Evolutionary conservation across 2,797 vertebrate genomes (phyloP).

Genomic region (Sandelia bainsii): DNA sequence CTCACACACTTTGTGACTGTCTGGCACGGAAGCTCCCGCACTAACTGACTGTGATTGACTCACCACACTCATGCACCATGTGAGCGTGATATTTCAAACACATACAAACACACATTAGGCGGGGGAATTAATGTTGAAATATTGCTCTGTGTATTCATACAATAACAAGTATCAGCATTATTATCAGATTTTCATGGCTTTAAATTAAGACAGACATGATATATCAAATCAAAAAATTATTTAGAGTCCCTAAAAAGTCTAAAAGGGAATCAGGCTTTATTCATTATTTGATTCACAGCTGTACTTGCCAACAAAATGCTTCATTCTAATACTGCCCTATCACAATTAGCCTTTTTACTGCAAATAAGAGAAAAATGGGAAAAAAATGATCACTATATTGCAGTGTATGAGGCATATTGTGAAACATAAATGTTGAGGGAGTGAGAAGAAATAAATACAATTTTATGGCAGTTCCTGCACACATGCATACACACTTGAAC

Average conservation of each 20-base stretch:
- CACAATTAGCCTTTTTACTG: slow-evolving; percentile 41
- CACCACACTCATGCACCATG: slow-evolving; percentile 30
- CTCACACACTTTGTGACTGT: slow-evolving; percentile 82
- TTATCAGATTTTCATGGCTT: slow-evolving; percentile 20
- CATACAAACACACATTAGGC: slow-evolving; percentile 5
- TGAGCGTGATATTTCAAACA: slow-evolving; percentile 43
- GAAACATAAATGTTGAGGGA: slow-evolving; percentile 23
- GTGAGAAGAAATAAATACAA: no score
- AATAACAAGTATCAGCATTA: slow-evolving; percentile 6
- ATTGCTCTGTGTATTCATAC: slow-evolving; percentile 25
- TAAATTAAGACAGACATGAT: slow-evolving; percentile 26
- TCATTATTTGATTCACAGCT: slow-evolving; percentile 28
- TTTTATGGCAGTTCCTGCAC: slow-evolving; percentile 18
- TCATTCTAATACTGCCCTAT: slow-evolving; percentile 45
- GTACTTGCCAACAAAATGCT: slow-evolving; percentile 43
- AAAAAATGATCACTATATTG: slow-evolving; percentile 26
- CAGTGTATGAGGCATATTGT: slow-evolving; percentile 46
- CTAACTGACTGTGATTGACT: slow-evolving; percentile 64
- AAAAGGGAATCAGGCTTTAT: slow-evolving; percentile 31
- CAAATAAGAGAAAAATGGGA: slow-evolving; percentile 33
- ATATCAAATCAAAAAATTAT: slow-evolving; percentile 7
- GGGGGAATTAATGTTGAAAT: slow-evolving; percentile 27
- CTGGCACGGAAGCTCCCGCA: slow-evolving; percentile 66
- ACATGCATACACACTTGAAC: slow-evolving; percentile 18
- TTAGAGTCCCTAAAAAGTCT: slow-evolving; percentile 41